These are phyloP conservation scores for Nomada goodeniana DNA, from an alignment of 2,888 invertebrate species.

Conservation along the genomic window DNA sequence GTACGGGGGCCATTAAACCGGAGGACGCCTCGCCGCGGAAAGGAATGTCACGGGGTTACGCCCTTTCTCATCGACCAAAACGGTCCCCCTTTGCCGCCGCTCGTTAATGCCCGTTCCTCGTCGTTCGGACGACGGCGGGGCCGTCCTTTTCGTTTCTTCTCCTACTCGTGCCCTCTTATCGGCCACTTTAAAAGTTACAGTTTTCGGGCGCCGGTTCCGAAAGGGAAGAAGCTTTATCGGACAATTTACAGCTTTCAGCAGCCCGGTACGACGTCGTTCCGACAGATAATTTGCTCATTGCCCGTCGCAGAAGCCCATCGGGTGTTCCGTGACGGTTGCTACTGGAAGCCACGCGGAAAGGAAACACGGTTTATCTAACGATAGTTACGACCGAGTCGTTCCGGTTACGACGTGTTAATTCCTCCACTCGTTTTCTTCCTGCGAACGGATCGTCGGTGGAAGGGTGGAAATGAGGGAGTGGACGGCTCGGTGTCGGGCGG, in stretches of 20 bases:
- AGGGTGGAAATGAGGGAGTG: neutral
- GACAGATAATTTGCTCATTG: constrained; percentile 66
- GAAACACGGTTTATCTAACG: constrained; percentile 12
- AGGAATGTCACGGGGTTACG: constrained; percentile 69
- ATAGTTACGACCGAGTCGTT: neutral
- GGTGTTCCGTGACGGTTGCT: too few species aligned
- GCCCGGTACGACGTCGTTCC: constrained; percentile 45
- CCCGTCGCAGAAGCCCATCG: too few species aligned
- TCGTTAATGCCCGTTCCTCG: constrained; percentile 46
- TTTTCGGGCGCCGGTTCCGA: constrained; percentile 34
- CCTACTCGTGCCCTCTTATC: constrained; percentile 53
- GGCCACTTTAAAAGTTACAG: constrained; percentile 53
- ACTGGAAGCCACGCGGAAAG: too few species aligned
- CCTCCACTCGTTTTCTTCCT: too few species aligned
- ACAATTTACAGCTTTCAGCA: constrained; percentile 72
- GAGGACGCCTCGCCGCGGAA: constrained; percentile 49
- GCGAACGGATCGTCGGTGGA: neutral
- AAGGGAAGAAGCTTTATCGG: constrained; percentile 64
- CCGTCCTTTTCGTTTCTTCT: neutral
- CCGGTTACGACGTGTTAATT: constrained; percentile 9
- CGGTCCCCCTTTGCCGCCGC: constrained; percentile 30
- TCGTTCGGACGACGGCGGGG: neutral
- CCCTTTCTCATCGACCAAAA: constrained; percentile 62
- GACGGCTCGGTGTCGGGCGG: neutral
- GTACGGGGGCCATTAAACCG: constrained; percentile 60